Base-by-base conservation (phyloP, 2,113 vertebrate genomes). In the Cebidichthys violaceus region DNA sequence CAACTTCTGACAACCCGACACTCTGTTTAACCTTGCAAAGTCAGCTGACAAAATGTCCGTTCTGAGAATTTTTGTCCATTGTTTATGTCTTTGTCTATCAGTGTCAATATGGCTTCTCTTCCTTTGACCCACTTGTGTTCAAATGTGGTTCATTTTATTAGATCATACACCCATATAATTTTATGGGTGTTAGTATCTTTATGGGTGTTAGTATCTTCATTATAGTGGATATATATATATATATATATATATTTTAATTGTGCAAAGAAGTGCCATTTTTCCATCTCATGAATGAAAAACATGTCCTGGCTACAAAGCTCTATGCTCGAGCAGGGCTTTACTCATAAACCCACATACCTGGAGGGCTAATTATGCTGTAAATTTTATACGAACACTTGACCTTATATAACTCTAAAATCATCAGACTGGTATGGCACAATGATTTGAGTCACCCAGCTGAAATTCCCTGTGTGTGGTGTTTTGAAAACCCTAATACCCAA, bases 401-500 rank as follows among this genome's bases (percentile, higher is more conserved):
- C 75, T 29, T 27, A 54, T 33, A 27, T 80, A 69, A 82, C 82
- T 77, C 50, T 62, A 33, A 75, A 79, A 81, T 68, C 72, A 75
- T 85, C 77, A 50, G 72, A 57, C 75, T 72, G 64, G 70, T 82
- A 37, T 24, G 59, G 64, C 9, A 86, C 83, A 88, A 85, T 82
- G 35, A 59, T 79, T 75, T 86, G 47, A 88, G 79, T 47, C 86
- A 70, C 52, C 62, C 20, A 4, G 82, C 68, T 77, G 57, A 89
- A 87, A 90, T 83, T 79, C 72, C 70, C 65, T 4, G 54, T 66
- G 39, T 75, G 79, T 68, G 65, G 61, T 86, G 84, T 92, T 92
- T 86, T 90, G 78, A 88, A 89, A 86, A 76, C 37, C 39, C 71
- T 78, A 74, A 90, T 87, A 79, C 85, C 70, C 79, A 74, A 61